Evolutionary conservation across 1,140 invertebrate genomes (phyloP).

Genomic region (Diorhabda elongata): DNA sequence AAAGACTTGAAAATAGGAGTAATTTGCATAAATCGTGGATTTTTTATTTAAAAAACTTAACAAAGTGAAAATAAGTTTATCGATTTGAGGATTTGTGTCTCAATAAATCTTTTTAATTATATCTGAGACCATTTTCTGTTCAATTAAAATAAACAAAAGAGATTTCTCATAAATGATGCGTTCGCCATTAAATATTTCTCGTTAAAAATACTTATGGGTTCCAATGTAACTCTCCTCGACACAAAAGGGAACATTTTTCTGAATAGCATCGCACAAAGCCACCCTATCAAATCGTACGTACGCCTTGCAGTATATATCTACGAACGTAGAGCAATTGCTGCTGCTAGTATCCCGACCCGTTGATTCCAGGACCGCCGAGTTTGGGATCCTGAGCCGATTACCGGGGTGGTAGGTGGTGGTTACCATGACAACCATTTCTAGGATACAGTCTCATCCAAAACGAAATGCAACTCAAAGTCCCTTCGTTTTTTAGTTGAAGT

Average conservation of each 20-base stretch:
- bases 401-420: constrained; percentile 33
- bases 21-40: too few relatives aligned
- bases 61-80: too few relatives aligned
- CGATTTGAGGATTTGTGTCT: too few relatives aligned
- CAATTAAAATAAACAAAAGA: too few relatives aligned
- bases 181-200: too few relatives aligned
- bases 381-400: constrained; percentile 32
- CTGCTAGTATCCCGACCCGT: neutral
- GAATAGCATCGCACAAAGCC: neutral
- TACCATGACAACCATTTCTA: constrained; percentile 26
- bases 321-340: neutral
- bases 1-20: too few relatives aligned
- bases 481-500: neutral
- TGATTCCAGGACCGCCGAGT: neutral
- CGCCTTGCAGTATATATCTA: neutral
- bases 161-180: too few relatives aligned
- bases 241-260: neutral
- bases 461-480: neutral
- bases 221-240: too few relatives aligned
- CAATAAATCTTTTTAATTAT: too few relatives aligned
- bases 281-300: neutral
- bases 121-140: too few relatives aligned
- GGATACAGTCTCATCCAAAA: neutral
- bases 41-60: too few relatives aligned
- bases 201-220: too few relatives aligned